These are phyloP conservation scores for Azorinus chamasolen DNA, from an alignment of 2,888 invertebrate genomes.

Conservation along the genomic window DNA sequence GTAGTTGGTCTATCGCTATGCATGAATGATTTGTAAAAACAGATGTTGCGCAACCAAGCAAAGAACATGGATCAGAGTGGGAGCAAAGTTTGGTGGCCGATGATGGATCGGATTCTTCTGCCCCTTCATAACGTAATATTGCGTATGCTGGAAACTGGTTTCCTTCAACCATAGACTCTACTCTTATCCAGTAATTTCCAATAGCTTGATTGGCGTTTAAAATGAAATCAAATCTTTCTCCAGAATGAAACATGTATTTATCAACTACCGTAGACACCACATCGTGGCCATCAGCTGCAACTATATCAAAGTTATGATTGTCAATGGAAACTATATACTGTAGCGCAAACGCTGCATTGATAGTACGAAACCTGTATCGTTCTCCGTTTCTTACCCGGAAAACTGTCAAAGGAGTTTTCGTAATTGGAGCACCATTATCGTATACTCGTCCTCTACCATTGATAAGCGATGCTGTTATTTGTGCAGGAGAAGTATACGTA, in stretches of 20 bases:
- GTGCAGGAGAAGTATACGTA: slow-evolving; percentile 16
- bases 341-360: slow-evolving; percentile 67
- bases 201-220: slow-evolving; percentile 64
- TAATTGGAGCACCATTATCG: slow-evolving; percentile 21
- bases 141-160: slow-evolving; percentile 54
- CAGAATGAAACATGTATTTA: slow-evolving; percentile 72
- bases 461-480: slow-evolving; percentile 63
- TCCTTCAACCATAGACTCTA: slow-evolving; percentile 61
- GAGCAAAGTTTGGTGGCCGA: slow-evolving; percentile 52
- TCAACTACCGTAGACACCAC: slow-evolving; percentile 65
- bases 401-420: slow-evolving; percentile 52
- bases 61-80: slow-evolving; percentile 42
- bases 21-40: slow-evolving; percentile 33
- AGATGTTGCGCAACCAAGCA: slow-evolving; percentile 71
- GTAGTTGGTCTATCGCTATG: slow-evolving; percentile 53
- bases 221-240: slow-evolving; percentile 78
- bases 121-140: slow-evolving; percentile 67
- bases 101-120: slow-evolving; percentile 50
- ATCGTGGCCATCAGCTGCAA: slow-evolving; percentile 73
- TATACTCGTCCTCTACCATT: slow-evolving; percentile 70
- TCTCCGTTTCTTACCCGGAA: slow-evolving; percentile 55
- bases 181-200: slow-evolving; percentile 78
- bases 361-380: slow-evolving; percentile 71
- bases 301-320: slow-evolving; percentile 66
- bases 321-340: slow-evolving; percentile 75